Evolutionary conservation across 2,888 invertebrate species (phyloP), one percentile per base, ranked within the genome.

Genomic region (Xanthorhoe designata): DNA sequence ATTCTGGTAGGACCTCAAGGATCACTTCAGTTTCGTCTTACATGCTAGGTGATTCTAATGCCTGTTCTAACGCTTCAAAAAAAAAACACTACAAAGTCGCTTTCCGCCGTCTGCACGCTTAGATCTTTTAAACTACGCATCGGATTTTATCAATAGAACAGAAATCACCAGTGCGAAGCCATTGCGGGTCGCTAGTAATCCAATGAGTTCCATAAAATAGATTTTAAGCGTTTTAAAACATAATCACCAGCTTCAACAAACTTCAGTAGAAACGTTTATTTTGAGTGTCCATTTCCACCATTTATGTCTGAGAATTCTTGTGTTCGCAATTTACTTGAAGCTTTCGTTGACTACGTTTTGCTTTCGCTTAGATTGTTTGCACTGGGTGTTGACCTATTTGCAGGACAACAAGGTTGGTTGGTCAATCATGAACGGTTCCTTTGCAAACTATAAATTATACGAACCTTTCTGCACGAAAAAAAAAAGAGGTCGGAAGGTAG

Each of bases 371-470:
- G 47, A 29, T 32, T 57, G 57, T 32, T 57, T 57, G 47, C 57
- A 15, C 17, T 13, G 32, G 15, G 45, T 57, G 47, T 57, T 57
- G 57, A 57, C 57, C 32, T 57, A 57, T 57, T 57, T 56, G 56
- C 56, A 13, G 15, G 57, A 57, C 47, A 49, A 17, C 17, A 18
- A 8, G 15, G 10, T 32, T 32, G 47, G 32, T 57, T 49, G 56
- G 29, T 47, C 45, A 49, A 57, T 13, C 38, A 42, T 42, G 38
- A 42, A 9, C 35, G 35, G 0, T 29, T 56, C 17, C 24, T 15
- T 29, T 47, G 17, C 45, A 13, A 10, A 38, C 9, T 5, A 38
- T 38, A 38, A 38, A 38, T 38, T 38, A 38, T 15, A 10, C 15
- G 6, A n/a, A 15, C 47, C 47, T 15, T 47, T 47, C 17, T 15